Percentiles rank a stretch among this genome's conserved stretches.
Evolutionary conservation across 2,113 vertebrate genomes (phyloP).

Genomic region (Cyanoramphus novaezelandiae): DNA sequence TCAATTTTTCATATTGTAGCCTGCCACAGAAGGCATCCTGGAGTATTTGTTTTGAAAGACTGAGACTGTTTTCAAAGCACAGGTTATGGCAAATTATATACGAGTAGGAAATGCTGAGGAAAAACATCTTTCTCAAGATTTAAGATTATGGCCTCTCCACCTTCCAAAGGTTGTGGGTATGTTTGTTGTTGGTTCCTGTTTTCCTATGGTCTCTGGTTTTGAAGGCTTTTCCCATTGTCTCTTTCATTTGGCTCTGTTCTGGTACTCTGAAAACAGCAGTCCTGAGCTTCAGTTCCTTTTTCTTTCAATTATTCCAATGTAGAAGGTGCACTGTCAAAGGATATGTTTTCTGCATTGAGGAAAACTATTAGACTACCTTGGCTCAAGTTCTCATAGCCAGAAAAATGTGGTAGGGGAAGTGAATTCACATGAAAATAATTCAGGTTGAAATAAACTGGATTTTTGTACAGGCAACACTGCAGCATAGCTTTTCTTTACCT

Average conservation of each 20-base stretch:
- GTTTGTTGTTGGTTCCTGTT: background rate
- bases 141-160: background rate
- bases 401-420: background rate
- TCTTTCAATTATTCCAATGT: constrained; percentile 2
- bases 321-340: background rate
- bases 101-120: background rate
- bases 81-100: background rate
- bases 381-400: background rate
- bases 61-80: background rate
- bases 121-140: background rate
- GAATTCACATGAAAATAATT: constrained; percentile 26
- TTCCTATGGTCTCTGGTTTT: background rate
- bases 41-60: background rate
- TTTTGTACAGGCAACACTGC: background rate
- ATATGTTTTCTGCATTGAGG: constrained; percentile 14
- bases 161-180: background rate
- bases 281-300: background rate
- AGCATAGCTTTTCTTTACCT: background rate
- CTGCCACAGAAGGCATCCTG: background rate
- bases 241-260: background rate
- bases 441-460: constrained; percentile 16
- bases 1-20: background rate
- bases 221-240: background rate
- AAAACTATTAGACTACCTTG: constrained; percentile 12
- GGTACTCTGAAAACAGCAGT: background rate